Evolutionary conservation across 2,113 vertebrate species (phyloP).

Genomic region (Collichthys lucidus): DNA sequence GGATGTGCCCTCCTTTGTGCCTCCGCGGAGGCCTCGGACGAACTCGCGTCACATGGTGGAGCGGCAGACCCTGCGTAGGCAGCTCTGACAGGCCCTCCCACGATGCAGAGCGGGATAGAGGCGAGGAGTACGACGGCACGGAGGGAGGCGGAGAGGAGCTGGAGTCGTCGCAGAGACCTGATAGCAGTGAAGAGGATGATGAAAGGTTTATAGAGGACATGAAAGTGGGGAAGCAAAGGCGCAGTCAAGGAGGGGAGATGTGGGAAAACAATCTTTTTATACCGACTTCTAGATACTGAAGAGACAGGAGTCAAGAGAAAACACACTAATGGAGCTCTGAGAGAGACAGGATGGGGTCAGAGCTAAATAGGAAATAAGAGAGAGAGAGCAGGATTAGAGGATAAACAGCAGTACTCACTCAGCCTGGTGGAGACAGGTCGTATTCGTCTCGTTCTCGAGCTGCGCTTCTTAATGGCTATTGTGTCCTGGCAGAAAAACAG

Average conservation of each 20-base stretch:
- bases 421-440: conserved; percentile 90
- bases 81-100: conserved; percentile 88
- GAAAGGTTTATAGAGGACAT: conserved; percentile 7
- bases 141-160: conserved; percentile 85
- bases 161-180: conserved; percentile 81
- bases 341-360: conserved; percentile 45
- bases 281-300: conserved; percentile 1
- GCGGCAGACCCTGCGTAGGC: conserved; percentile 88
- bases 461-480: conserved; percentile 90
- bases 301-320: conserved; percentile 30
- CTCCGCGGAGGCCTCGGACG: conserved; percentile 87
- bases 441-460: conserved; percentile 88
- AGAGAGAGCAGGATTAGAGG: conserved; percentile 48
- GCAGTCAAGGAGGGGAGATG: conserved; percentile 11
- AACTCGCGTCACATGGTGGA: conserved; percentile 88
- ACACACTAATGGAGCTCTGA: conserved; percentile 59
- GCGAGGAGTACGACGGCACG: conserved; percentile 79
- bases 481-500: conserved; percentile 84
- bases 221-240: background rate
- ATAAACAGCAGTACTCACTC: conserved; percentile 82
- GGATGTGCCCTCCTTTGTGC: conserved; percentile 78
- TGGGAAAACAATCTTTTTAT: conserved; percentile 35
- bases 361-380: conserved; percentile 22
- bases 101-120: conserved; percentile 84
- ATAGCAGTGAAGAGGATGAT: conserved; percentile 20